Percentiles rank a stretch among this genome's conserved stretches.
Evolutionary conservation across 1,140 invertebrate genomes (phyloP).

Genomic region (Schlechtendalia chinensis): DNA sequence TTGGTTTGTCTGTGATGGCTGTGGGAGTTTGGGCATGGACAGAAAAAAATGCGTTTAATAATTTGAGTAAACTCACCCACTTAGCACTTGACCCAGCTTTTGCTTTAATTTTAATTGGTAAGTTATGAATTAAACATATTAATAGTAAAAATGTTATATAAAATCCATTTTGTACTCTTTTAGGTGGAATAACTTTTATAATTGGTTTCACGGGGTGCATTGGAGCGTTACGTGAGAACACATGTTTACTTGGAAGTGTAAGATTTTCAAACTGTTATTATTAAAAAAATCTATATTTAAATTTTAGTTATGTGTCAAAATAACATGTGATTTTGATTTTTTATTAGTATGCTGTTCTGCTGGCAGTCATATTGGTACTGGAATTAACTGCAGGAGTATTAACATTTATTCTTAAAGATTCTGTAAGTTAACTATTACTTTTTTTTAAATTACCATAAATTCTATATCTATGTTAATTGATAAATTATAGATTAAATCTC

Average conservation of each 20-base stretch:
- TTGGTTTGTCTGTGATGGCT: conserved; percentile 80
- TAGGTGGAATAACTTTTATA: conserved; percentile 84
- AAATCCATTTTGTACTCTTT: conserved; percentile 52
- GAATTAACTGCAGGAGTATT: conserved; percentile 89
- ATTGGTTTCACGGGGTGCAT: conserved; percentile 96
- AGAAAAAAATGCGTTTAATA: conserved; percentile 95
- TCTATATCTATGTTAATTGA: background rate
- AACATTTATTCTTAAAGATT: conserved; percentile 95
- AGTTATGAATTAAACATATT: conserved; percentile 53
- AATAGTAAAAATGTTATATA: background rate
- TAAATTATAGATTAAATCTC: conserved; percentile 75
- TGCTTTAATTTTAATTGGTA: conserved; percentile 87
- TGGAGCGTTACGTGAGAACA: conserved; percentile 88
- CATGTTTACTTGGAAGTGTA: conserved; percentile 82
- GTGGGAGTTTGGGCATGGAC: conserved; percentile 95
- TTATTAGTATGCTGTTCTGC: conserved; percentile 84
- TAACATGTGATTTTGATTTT: conserved; percentile 57
- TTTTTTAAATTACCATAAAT: background rate
- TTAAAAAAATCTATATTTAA: background rate
- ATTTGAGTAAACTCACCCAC: conserved; percentile 81
- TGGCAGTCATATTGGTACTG: conserved; percentile 82
- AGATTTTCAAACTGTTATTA: background rate
- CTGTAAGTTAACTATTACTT: conserved; percentile 66
- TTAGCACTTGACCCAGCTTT: conserved; percentile 94
- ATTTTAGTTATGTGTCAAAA: background rate